Conservation (phyloP, 2,888 invertebrate genomes). For the Cepaea hortensis region DNA sequence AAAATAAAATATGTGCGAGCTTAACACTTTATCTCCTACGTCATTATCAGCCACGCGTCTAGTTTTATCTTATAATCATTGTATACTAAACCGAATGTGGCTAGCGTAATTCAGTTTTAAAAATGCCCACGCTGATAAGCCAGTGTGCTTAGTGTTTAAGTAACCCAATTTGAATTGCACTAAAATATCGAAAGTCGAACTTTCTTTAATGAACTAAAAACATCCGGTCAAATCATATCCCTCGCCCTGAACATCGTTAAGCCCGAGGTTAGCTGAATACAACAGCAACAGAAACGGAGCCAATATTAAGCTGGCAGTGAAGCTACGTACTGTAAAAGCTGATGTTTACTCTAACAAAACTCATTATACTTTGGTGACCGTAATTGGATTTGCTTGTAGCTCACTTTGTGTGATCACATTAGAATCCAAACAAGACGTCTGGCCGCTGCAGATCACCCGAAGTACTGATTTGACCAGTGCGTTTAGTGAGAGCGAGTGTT, state of each 20-base stretch:
- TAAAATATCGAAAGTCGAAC: too few relatives aligned
- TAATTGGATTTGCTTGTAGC: constrained; percentile 31
- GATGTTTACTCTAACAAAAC: constrained; percentile 10
- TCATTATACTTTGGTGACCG: constrained; percentile 16
- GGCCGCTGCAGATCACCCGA: not conserved
- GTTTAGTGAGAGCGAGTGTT: not conserved
- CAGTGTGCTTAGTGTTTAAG: too few relatives aligned
- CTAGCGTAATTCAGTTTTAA: too few relatives aligned
- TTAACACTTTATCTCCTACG: too few relatives aligned
- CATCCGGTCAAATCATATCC: not conserved
- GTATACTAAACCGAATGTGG: too few relatives aligned
- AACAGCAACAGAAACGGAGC: not conserved
- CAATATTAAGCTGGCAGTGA: not conserved
- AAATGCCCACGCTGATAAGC: too few relatives aligned
- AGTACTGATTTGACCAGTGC: not conserved
- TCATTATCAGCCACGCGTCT: too few relatives aligned
- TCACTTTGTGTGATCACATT: constrained; percentile 23
- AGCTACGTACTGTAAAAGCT: too few relatives aligned
- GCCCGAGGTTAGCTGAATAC: not conserved
- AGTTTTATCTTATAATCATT: too few relatives aligned
- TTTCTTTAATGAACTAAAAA: too few relatives aligned
- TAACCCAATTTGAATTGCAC: too few relatives aligned
- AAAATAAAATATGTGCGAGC: too few relatives aligned
- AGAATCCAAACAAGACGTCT: constrained; percentile 3
- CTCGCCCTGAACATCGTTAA: not conserved